Conservation (phyloP, 2,888 invertebrate genomes). For the Tenthredo amoena region DNA sequence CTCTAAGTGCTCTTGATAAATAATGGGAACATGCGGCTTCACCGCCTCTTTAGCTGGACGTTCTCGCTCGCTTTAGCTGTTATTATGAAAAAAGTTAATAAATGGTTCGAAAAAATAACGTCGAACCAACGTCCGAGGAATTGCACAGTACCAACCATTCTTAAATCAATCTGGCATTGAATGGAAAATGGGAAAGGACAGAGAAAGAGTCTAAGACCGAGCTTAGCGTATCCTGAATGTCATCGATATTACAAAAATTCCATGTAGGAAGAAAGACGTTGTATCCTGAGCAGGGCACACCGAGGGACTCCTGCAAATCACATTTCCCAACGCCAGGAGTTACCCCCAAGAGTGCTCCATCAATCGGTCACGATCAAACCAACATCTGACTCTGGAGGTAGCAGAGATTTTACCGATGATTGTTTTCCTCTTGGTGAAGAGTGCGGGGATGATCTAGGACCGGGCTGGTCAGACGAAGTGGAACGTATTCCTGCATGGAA, state of each 20-base stretch:
- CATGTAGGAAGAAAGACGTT: not conserved
- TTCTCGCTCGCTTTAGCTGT: slow-evolving; percentile 48
- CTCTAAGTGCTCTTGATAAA: not conserved
- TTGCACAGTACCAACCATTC: not conserved
- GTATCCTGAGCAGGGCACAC: not conserved
- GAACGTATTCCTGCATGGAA: slow-evolving; percentile 21
- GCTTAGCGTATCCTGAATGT: not conserved
- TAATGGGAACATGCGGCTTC: not conserved
- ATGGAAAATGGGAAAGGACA: not conserved
- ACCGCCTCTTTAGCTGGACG: slow-evolving; percentile 25
- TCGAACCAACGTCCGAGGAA: not conserved
- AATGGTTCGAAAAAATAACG: not conserved
- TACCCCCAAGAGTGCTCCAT: not conserved
- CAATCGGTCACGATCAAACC: not conserved
- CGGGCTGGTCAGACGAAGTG: slow-evolving; percentile 52
- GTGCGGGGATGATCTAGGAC: slow-evolving; percentile 68
- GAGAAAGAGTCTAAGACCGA: not conserved
- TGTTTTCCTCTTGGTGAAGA: slow-evolving; percentile 72
- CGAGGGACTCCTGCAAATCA: not conserved
- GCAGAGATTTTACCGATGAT: slow-evolving; percentile 67
- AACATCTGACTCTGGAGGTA: slow-evolving; percentile 29
- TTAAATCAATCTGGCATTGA: not conserved
- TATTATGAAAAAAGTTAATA: not conserved
- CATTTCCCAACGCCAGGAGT: not conserved
- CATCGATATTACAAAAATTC: slow-evolving; percentile 6